phyloP scores from a whole-genome alignment of 2,113 vertebrate genomes.

The Variabilichromis moorii region DNA sequence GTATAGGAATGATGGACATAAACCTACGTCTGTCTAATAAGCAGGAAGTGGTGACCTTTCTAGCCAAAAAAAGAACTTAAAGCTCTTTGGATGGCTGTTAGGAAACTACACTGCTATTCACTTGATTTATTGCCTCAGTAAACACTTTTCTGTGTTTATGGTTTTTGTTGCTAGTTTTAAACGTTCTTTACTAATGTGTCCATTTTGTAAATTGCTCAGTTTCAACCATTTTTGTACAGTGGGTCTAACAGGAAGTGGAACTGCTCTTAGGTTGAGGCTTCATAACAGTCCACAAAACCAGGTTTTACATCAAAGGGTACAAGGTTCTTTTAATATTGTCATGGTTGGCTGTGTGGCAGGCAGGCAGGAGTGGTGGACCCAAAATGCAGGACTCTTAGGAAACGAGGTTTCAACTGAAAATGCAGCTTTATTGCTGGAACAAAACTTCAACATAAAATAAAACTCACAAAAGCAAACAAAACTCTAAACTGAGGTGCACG shows the following conservation, averaged over 20 bases:
- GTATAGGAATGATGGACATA: accelerated
- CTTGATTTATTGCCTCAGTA: background rate
- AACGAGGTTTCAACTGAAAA: no score
- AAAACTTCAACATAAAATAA: no score
- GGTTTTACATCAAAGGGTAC: background rate
- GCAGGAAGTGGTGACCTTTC: background rate
- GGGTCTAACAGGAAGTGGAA: background rate
- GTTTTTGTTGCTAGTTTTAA: background rate
- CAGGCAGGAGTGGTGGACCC: no score
- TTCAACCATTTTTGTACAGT: background rate
- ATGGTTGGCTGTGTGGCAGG: no score
- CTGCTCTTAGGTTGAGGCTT: background rate
- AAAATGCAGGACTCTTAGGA: no score
- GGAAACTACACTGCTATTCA: background rate
- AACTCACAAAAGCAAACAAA: no score
- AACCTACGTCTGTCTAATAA: background rate
- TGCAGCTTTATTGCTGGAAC: no score
- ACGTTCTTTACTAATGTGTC: background rate
- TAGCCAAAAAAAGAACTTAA: background rate
- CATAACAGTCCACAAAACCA: background rate
- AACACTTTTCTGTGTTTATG: background rate
- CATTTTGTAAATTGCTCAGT: background rate
- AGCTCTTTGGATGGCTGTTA: background rate
- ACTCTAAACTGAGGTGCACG: no score
- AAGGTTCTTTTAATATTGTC: background rate